Base-by-base conservation (phyloP, 2,797 vertebrate genomes). In the Enteromius trimaculatus region DNA sequence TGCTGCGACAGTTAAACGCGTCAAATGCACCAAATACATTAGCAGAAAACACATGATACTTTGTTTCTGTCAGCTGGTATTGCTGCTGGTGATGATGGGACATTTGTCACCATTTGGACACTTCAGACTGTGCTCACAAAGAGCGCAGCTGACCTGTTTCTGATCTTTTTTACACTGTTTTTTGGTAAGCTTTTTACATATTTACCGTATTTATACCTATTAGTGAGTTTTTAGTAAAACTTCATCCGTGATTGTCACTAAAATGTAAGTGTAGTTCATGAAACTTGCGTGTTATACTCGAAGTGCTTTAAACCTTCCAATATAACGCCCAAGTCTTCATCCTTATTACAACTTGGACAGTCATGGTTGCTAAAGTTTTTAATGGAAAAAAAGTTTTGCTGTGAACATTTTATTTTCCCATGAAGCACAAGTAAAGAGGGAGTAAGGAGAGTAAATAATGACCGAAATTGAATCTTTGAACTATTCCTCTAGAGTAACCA, bases 401-500 rank as follows among this genome's bases (percentile, higher is more conserved):
- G 42, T 29, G 42, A 71, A 70, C 3, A 9, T 10, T n/a, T 5
- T 42, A 42, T 42, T n/a, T 10, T 26, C 11, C 34, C 21, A 39
- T 58, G 31, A 11, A 6, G 4, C 17, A 23, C 34, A 44, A 44
- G 42, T 44, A 44, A 44, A 44, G 2, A 44, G 42, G 9, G 11
- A 44, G 42, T 13, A 44, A 64, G 19, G 60, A 21, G 26, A 47
- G 53, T 23, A 77, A 77, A 77, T 44, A 49, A 31, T 14, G 26
- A n/a, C 10, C 0, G 6, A 16, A 71, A 29, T 76, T 4, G 1
- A 11, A 31, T 49, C 1, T 65, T 49, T n/a, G 4, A 55, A 74
- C 37, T 64, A 42, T 82, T 79, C 80, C 77, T 79, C 72, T 77
- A 68, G 49, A 81, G 79, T 64, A 65, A 53, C 37, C 44, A 79